Evolutionary conservation across 2,888 invertebrate species (phyloP), one percentile per base, ranked within the genome.

Genomic region (Apotomis turbidana): DNA sequence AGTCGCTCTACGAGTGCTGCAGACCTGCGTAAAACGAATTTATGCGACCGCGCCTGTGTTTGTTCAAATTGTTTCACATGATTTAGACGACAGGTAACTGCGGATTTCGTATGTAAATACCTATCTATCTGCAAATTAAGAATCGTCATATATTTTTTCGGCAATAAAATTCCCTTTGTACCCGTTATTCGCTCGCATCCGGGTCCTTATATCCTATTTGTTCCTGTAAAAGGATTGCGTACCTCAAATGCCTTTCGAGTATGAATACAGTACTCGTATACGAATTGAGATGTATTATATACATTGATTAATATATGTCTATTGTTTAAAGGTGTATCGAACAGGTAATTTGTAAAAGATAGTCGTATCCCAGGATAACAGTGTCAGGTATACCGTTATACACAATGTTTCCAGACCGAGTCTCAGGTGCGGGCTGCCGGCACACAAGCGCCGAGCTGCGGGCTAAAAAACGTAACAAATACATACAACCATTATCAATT

Each of bases 401-500:
- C 46, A 49, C 46, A 44, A 63, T 55, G 58, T 58, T 51, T 27
- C 5, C 9, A 59, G 57, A n/a, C 38, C 9, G 49, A 52, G 58
- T 38, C 51, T n/a, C 41, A 70, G 60, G 61, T 44, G 61, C 57
- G 57, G 54, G 36, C 52, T 62, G 51, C 68, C 54, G 46, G 52
- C 36, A 58, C 61, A 58, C 62, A 63, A 51, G 49, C 55, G 52
- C 10, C 68, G 44, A 8, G 38, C 49, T 61, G 55, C 36, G 15
- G 57, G 52, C 73, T 49, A 79, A 80, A 81, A 81, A 87, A 85
- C 80, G 78, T 77, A 81, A 84, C 82, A 84, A 88, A 86, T 83
- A 84, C 82, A 78, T 81, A 81, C 82, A 79, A 79, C 81, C 85
- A 87, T 90, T 90, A 90, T 90, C 90, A 89, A 87, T 90, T 90